Evolutionary conservation across 2,113 vertebrate species (phyloP), one percentile per base, ranked within the genome.

Genomic region (Morone chrysops): DNA sequence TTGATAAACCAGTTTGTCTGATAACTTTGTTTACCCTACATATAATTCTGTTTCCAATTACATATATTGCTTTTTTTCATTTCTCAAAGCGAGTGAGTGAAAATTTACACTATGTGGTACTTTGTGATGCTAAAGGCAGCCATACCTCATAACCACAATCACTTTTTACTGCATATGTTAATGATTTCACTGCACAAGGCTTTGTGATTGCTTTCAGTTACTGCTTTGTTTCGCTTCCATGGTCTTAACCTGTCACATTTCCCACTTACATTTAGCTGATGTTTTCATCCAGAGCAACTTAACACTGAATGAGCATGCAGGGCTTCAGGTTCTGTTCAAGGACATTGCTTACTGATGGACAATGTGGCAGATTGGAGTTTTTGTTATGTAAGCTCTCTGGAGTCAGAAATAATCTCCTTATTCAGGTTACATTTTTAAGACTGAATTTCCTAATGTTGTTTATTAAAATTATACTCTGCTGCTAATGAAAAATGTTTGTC

Each of bases 271-370:
- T n/a, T 65, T 53, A 14, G 57, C 31, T 22, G 51, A 38, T 74
- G 65, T 12, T 74, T 36, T 74, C 50, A 86, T 69, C 48, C 84
- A 6, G 17, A 9, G 47, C 5, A 81, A 48, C 67, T 18, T 22
- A 25, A 47, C 54, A 14, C 48, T 36, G 11, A 62, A 63, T 56
- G 68, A 51, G 25, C 40, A 43, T 5, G 16, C 13, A 6, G 20
- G 51, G 68, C 38, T 51, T 9, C 22, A 31, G 12, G 51, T 67
- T 22, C 45, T 53, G 41, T 59, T 50, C 56, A 75, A 70, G 16
- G 75, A 60, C 74, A 17, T 11, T 6, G 43, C 36, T 41, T 43
- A 60, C 43, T 67, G 11, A 56, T 5, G 12, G 50, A 36, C 13
- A 36, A 47, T 40, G 45, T 61, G 56, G 57, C 18, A 3, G n/a